phyloP scores from a whole-genome alignment of 2,113 vertebrate genomes.

The Kryptolebias marmoratus region DNA sequence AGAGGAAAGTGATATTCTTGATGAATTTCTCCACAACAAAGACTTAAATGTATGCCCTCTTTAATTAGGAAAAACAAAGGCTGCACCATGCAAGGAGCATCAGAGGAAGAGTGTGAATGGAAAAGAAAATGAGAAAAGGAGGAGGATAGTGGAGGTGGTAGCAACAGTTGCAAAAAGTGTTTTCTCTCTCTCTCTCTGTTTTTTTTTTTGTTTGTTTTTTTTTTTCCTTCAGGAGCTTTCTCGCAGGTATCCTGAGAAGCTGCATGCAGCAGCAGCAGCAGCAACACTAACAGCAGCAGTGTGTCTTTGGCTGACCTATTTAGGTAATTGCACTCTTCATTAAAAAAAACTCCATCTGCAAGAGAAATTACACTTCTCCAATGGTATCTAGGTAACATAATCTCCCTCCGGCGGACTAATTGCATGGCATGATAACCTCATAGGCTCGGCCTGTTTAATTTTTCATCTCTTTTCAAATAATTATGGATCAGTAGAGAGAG shows the following conservation, averaged over 20 bases:
- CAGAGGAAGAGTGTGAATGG: slow-evolving; percentile 27
- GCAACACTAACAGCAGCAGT: slow-evolving; percentile 62
- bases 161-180: slow-evolving; percentile 60
- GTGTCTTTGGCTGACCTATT: slow-evolving; percentile 88
- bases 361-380: slow-evolving; percentile 94
- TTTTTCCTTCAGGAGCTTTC: slow-evolving; percentile 68
- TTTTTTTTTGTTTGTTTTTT: not conserved
- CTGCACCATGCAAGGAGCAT: slow-evolving; percentile 43
- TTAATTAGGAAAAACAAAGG: not conserved
- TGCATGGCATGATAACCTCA: slow-evolving; percentile 94
- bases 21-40: slow-evolving; percentile 53
- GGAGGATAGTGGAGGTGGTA: slow-evolving; percentile 40
- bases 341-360: slow-evolving; percentile 87
- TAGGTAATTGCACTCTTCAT: slow-evolving; percentile 92
- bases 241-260: slow-evolving; percentile 78
- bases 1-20: slow-evolving; percentile 42
- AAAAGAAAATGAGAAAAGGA: slow-evolving; percentile 13
- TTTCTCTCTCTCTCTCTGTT: slow-evolving; percentile 11
- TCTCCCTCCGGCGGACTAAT: slow-evolving; percentile 97
- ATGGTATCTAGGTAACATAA: slow-evolving; percentile 99
- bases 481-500: slow-evolving; percentile 97
- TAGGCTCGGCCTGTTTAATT: slow-evolving; percentile 95
- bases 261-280: slow-evolving; percentile 44
- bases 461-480: slow-evolving; percentile 99
- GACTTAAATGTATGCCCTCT: slow-evolving; percentile 45